phyloP scores from a whole-genome alignment of 1,140 invertebrate genomes.

The Meloidogyne floridensis region DNA sequence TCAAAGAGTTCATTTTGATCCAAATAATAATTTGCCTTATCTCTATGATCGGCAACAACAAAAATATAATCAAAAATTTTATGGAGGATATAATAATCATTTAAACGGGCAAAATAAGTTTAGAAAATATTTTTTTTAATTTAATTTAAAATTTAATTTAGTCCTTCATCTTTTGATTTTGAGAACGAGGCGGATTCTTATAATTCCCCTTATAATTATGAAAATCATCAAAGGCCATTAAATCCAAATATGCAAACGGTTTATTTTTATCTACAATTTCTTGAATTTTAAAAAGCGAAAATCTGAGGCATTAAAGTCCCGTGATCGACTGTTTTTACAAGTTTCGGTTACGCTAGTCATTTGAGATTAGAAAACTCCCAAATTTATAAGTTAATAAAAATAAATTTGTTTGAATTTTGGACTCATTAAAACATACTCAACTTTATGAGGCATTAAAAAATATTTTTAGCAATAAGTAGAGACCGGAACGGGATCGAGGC shows the following conservation, averaged over 20 bases:
- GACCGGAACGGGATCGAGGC: no score
- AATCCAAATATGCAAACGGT: neutral
- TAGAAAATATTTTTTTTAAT: neutral
- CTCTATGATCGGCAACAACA: neutral
- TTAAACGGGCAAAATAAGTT: neutral
- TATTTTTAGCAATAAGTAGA: no score
- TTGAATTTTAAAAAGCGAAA: no score
- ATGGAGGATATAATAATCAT: neutral
- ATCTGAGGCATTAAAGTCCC: no score
- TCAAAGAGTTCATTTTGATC: neutral
- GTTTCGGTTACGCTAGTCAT: no score
- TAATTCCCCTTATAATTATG: neutral
- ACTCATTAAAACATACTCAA: no score
- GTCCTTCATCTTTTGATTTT: neutral
- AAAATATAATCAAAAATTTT: neutral
- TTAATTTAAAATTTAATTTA: neutral
- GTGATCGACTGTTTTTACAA: no score
- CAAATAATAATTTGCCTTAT: slow-evolving; percentile 5
- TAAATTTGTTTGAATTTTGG: no score
- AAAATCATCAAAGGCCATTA: neutral
- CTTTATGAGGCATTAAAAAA: no score
- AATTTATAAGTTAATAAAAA: no score
- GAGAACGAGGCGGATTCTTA: neutral
- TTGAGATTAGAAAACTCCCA: no score
- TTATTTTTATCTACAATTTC: neutral